Conservation (phyloP, 2,113 vertebrate species). For the Pelusios castaneus region DNA sequence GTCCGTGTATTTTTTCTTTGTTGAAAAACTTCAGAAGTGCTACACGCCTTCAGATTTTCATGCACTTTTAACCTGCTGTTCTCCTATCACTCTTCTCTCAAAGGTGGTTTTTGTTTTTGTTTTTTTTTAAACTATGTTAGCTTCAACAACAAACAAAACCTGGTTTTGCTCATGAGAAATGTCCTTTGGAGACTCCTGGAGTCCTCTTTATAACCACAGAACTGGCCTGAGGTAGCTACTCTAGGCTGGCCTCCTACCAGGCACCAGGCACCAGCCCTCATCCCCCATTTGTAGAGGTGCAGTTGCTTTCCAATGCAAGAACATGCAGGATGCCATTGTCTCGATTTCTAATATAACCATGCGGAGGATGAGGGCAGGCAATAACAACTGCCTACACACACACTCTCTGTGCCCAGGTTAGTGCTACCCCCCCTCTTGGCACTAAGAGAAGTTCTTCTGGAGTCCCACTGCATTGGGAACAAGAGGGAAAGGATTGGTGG, state of each 20-base stretch:
- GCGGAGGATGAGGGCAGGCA: neutral
- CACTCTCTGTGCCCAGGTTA: no score
- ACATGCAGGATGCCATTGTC: no score
- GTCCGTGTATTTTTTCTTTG: neutral
- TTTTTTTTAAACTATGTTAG: neutral
- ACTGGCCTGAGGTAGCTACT: neutral
- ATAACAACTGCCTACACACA: no score
- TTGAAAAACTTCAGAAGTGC: no score
- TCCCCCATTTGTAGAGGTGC: neutral
- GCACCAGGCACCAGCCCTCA: neutral
- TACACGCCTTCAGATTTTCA: neutral
- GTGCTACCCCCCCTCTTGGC: neutral
- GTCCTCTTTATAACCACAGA: neutral
- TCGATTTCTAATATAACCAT: neutral
- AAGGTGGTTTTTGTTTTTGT: neutral
- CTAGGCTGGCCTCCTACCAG: neutral
- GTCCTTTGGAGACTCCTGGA: neutral
- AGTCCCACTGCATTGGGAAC: no score
- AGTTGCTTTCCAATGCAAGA: no score
- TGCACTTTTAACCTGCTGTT: rapidly evolving
- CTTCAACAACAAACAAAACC: neutral
- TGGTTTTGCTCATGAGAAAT: neutral
- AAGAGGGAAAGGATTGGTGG: neutral
- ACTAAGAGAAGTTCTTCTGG: no score
- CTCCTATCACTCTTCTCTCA: neutral